Evolutionary conservation across 2,113 vertebrate species (phyloP), one percentile per base, ranked within the genome.

Genomic region (Sciurus niger): DNA sequence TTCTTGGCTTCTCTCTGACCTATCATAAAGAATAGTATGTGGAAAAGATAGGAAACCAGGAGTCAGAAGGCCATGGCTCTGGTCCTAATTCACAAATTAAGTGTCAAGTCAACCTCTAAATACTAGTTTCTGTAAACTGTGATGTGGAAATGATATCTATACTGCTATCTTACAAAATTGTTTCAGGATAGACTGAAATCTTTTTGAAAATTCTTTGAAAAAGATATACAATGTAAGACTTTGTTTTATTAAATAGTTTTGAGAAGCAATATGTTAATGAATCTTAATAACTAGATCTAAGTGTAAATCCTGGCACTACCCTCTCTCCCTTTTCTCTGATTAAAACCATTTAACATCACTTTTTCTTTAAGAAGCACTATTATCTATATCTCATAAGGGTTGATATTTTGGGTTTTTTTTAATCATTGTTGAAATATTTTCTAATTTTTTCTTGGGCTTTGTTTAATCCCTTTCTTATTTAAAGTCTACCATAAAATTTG

Each of bases 131-230:
- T 55, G 4, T 84, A 68, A 63, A 48, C 24, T 43, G 8, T 60
- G 37, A 87, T 68, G 40, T 85, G 6, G 17, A 96, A 91, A 91
- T 48, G 80, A 65, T 85, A 94, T 76, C 20, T 48, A 34, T 85
- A 83, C 16, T 46, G 65, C 24, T 79, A 46, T 70, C 10, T 48
- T 70, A 48, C 3, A 24, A 85, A 9, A 16, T 55, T 76, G 22
- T 67, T 93, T 94, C 82, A 82, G 32, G 46, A 58, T 76, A 93
- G 74, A 32, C 12, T 58, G 65, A 88, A 86, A 83, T 83, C 72
- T 43, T 96, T 93, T 79, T 73, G 46, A 60, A 67, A 72, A 51
- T 82, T 8, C 22, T 84, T 83, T 12, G 67, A 92, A 84, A 83
- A 70, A 28, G 65, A 48, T 46, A 58, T 12, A 94, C 67, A 82